Evolutionary conservation across 1,140 invertebrate genomes (phyloP).

Genomic region (Cherax destructor): DNA sequence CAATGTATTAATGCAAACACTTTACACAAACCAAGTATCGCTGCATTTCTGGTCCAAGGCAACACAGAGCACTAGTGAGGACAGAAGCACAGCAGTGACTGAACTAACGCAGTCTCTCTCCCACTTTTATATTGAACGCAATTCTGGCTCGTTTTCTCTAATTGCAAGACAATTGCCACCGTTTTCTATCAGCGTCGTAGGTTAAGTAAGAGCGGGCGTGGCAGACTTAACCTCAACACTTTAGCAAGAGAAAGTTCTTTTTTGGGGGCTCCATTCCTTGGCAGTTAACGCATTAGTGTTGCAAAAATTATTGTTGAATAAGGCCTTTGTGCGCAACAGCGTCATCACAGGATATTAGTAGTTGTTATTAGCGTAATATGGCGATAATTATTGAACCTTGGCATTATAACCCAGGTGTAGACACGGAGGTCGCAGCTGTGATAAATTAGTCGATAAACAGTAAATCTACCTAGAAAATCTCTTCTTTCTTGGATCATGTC

Average conservation of each 20-base stretch:
- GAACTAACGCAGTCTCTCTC: neutral
- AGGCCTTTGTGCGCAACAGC: neutral
- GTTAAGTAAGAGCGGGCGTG: neutral
- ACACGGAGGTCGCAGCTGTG: too few species aligned
- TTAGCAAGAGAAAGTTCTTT: neutral
- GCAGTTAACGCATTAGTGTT: neutral
- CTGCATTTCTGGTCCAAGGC: neutral
- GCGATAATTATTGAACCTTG: too few species aligned
- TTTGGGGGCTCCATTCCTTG: neutral
- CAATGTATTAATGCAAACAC: too few species aligned
- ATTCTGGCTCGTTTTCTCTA: conserved; percentile 14
- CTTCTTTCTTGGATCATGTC: too few species aligned
- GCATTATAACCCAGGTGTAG: too few species aligned
- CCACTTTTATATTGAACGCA: neutral
- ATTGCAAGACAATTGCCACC: conserved; percentile 8
- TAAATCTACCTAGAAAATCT: too few species aligned
- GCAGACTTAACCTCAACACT: neutral
- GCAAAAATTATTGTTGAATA: neutral
- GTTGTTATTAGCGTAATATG: too few species aligned
- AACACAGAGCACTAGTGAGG: neutral
- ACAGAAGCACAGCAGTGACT: neutral
- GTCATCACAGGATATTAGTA: neutral
- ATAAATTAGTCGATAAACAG: too few species aligned
- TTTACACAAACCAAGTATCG: conserved; percentile 2
- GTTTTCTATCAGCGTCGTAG: conserved; percentile 1